Conservation (phyloP, 23 tunicate genomes). For the Aplidium turbinatum region DNA sequence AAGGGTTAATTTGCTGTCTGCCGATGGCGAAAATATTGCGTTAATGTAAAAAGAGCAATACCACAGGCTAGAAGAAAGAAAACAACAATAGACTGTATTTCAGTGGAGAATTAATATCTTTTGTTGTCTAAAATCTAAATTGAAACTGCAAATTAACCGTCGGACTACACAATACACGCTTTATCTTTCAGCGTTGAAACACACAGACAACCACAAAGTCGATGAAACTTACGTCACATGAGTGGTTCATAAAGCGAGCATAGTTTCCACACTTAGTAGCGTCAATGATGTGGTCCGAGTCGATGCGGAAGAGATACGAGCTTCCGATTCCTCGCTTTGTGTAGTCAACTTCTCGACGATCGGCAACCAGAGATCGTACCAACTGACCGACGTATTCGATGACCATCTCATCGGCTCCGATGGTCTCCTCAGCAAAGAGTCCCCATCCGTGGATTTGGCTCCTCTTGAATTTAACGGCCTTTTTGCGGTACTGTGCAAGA, state of each 20-base stretch:
- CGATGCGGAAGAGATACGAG: slow-evolving; percentile 95
- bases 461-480: slow-evolving; percentile 85
- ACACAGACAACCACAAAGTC: no score
- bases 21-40: no score
- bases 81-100: no score
- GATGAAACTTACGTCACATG: slow-evolving; percentile 88
- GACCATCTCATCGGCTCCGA: slow-evolving; percentile 97
- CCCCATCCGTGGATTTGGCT: slow-evolving; percentile 98
- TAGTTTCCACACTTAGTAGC: slow-evolving; percentile 95
- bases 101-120: no score
- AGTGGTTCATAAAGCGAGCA: slow-evolving; percentile 96
- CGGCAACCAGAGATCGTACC: slow-evolving; percentile 82
- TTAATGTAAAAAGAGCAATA: no score
- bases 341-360: slow-evolving; percentile 79
- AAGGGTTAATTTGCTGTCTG: no score
- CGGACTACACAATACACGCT: neutral
- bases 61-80: no score
- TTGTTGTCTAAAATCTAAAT: neutral
- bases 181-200: no score
- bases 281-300: slow-evolving; percentile 89
- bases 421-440: slow-evolving; percentile 86
- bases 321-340: slow-evolving; percentile 93
- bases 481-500: slow-evolving; percentile 78
- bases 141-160: neutral
- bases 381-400: slow-evolving; percentile 96